Percentiles rank a stretch among this genome's conserved stretches.
Conservation (phyloP, 2,888 invertebrate species). For the Syritta pipiens region DNA sequence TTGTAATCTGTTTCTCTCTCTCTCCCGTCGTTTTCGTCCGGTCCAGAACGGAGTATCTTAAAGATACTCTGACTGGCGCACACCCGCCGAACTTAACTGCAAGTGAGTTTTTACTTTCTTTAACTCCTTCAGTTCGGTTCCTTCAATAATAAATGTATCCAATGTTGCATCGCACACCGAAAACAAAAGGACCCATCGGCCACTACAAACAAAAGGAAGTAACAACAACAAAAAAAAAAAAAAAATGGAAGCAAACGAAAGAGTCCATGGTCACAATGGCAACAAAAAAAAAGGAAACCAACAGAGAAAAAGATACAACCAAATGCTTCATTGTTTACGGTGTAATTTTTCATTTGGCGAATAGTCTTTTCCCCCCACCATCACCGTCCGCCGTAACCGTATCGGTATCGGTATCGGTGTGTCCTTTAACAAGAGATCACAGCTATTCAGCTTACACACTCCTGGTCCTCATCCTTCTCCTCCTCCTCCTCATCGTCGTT, state of each 20-base stretch:
- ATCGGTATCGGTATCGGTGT: conserved; percentile 49
- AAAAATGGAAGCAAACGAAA: background rate
- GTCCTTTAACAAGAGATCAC: conserved; percentile 44
- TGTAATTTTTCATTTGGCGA: conserved; percentile 55
- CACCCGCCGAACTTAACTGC: conserved; percentile 7
- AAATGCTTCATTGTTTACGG: conserved; percentile 59
- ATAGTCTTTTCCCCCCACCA: conserved; percentile 1
- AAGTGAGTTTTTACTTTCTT: conserved; percentile 32
- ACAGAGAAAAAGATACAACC: conserved; percentile 8
- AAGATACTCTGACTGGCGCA: background rate
- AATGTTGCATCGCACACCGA: conserved; percentile 43
- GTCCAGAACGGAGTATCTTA: background rate
- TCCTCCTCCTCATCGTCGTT: conserved; percentile 7
- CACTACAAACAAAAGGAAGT: conserved; percentile 47
- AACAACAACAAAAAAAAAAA: conserved; percentile 5
- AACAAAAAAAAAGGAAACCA: conserved; percentile 5
- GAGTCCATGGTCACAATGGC: conserved; percentile 50
- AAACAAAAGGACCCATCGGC: conserved; percentile 58
- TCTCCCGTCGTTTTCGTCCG: background rate
- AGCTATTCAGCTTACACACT: conserved; percentile 27
- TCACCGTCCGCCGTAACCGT: background rate
- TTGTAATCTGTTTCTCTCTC: too few species aligned
- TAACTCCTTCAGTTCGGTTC: conserved; percentile 1
- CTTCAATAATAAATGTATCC: conserved; percentile 54
- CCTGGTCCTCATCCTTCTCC: conserved; percentile 12